A percentile compares a stretch with the other conserved stretches of the same genome.
Conservation (phyloP, 2,797 vertebrate genomes). For the Melanotaenia trifasciata region DNA sequence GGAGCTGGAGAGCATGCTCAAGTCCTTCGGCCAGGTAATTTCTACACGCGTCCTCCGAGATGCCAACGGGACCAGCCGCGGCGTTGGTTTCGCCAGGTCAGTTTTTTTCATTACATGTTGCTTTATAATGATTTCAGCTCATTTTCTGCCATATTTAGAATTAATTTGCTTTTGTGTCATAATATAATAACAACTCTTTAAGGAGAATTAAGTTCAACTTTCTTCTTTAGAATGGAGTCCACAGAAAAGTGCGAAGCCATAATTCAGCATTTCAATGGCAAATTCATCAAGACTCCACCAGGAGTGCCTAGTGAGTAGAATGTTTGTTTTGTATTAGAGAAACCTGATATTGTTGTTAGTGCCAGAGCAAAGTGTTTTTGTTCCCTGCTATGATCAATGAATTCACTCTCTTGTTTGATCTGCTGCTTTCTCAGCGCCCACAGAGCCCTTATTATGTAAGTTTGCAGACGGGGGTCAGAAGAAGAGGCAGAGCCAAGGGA, state of each 20-base stretch:
- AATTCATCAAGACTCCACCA: slow-evolving; percentile 94
- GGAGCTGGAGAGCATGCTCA: slow-evolving; percentile 93
- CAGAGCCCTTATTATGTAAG: slow-evolving; percentile 95
- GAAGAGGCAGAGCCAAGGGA: slow-evolving; percentile 94
- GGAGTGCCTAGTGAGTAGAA: slow-evolving; percentile 89
- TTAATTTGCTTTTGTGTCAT: not conserved
- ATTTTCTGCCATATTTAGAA: not conserved
- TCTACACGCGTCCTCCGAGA: slow-evolving; percentile 91
- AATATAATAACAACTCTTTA: not conserved
- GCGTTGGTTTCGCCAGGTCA: slow-evolving; percentile 95
- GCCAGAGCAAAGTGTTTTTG: slow-evolving; percentile 38
- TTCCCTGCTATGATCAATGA: slow-evolving; percentile 43
- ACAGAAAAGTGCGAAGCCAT: slow-evolving; percentile 97
- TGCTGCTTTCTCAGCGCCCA: slow-evolving; percentile 84
- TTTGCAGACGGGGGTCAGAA: slow-evolving; percentile 97
- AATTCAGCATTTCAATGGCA: slow-evolving; percentile 97
- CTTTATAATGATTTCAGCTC: not conserved
- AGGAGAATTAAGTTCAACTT: slow-evolving; percentile 5
- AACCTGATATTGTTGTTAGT: slow-evolving; percentile 56
- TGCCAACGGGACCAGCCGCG: slow-evolving; percentile 92
- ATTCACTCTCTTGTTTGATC: slow-evolving; percentile 62
- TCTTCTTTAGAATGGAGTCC: slow-evolving; percentile 92
- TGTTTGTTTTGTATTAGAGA: slow-evolving; percentile 42
- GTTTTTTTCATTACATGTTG: slow-evolving; percentile 5
- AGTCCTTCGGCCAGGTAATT: slow-evolving; percentile 96